Percentiles rank a stretch among this genome's conserved stretches.
Conservation (phyloP, 2,797 vertebrate genomes). For the Gymnoscopelus microlampas region DNA sequence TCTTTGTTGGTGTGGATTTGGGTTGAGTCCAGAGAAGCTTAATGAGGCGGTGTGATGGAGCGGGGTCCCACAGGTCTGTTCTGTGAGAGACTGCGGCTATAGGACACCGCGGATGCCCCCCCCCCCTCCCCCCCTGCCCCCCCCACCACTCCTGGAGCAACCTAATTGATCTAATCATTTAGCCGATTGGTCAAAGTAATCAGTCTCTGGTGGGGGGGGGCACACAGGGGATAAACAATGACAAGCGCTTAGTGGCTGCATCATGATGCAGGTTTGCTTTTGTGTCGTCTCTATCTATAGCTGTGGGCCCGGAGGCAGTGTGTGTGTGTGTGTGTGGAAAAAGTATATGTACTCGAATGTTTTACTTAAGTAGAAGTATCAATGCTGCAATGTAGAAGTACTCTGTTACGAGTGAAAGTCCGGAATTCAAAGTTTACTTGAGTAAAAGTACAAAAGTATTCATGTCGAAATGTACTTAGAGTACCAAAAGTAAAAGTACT, state of each 20-base stretch:
- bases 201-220: conserved; percentile 71
- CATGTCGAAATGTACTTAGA: too few species aligned
- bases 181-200: conserved; percentile 80
- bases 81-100: conserved; percentile 57
- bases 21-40: conserved; percentile 75
- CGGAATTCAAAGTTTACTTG: too few species aligned
- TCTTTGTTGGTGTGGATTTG: conserved; percentile 65
- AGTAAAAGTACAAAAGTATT: too few species aligned
- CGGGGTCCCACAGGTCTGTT: conserved; percentile 71
- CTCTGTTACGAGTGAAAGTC: too few species aligned
- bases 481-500: too few species aligned
- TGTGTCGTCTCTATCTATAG: conserved; percentile 22
- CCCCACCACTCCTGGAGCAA: conserved; percentile 54
- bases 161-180: conserved; percentile 85
- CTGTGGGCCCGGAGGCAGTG: conserved; percentile 24
- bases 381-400: too few species aligned
- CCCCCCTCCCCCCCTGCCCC: conserved; percentile 10
- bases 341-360: too few species aligned
- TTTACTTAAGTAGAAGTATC: too few species aligned
- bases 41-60: conserved; percentile 81
- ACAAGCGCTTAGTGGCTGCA: conserved; percentile 63
- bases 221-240: conserved; percentile 73
- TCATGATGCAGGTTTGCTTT: conserved; percentile 32
- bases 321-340: background rate
- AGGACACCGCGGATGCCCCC: conserved; percentile 66